Evolutionary conservation across 1,140 invertebrate genomes (phyloP).

Genomic region (Coptotermes formosanus): DNA sequence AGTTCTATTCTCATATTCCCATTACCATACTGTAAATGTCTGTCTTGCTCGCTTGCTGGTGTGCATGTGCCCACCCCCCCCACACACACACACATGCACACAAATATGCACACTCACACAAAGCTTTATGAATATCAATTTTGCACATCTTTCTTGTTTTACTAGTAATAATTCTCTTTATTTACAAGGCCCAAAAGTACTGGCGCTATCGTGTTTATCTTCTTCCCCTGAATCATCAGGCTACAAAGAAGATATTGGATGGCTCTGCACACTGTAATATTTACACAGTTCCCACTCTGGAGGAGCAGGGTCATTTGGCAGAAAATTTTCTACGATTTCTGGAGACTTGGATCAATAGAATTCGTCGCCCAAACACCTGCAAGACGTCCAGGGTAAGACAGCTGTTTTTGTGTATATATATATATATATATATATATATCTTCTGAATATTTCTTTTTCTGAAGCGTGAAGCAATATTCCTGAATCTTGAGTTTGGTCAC

Average conservation of each 20-base stretch:
- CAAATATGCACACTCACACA: too few species aligned
- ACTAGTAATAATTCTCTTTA: slow-evolving; percentile 29
- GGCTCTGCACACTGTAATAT: slow-evolving; percentile 76
- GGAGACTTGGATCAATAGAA: slow-evolving; percentile 86
- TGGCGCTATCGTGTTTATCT: slow-evolving; percentile 92
- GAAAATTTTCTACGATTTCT: slow-evolving; percentile 83
- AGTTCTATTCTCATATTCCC: too few species aligned
- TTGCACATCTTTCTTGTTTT: not conserved
- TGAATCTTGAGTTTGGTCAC: too few species aligned
- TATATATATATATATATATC: too few species aligned
- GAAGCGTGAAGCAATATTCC: too few species aligned
- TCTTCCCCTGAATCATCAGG: slow-evolving; percentile 71
- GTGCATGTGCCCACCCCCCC: too few species aligned
- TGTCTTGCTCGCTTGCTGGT: too few species aligned
- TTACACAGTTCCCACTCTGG: slow-evolving; percentile 60
- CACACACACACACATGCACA: too few species aligned
- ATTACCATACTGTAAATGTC: not conserved
- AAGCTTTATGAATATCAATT: too few species aligned
- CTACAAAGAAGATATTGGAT: slow-evolving; percentile 69
- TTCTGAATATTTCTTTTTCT: too few species aligned
- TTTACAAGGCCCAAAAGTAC: slow-evolving; percentile 77
- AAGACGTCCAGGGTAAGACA: slow-evolving; percentile 63
- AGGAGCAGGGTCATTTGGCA: slow-evolving; percentile 64
- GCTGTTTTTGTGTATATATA: too few species aligned
- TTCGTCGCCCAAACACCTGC: slow-evolving; percentile 66